Evolutionary conservation across 92 coral and sea anemone genomes (phyloP), one percentile per base, ranked within the genome.

Genomic region (Siderastrea radians): DNA sequence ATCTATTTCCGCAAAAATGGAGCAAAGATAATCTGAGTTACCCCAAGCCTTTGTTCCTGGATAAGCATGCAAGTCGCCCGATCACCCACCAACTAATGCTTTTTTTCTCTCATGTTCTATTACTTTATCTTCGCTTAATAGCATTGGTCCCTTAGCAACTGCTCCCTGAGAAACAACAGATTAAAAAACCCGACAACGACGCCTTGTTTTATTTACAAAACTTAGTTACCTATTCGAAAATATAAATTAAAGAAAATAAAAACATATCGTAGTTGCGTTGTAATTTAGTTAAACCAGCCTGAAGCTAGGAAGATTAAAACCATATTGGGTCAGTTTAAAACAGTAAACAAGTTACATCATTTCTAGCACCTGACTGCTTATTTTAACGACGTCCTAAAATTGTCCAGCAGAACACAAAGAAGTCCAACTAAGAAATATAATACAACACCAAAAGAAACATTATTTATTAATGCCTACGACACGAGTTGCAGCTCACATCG

Each of bases 1-100:
- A 68, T 61, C 52, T 68, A 38, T 55, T 81, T 81, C 77, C 77
- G 51, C 77, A 47, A 70, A 69, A 70, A 82, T 16, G 51, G 65
- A 57, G 10, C 69, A 57, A 45, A 80, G 58, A 65, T 79, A 16
- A 76, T 44, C 71, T 45, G 26, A n/a, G 61, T 79, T 79, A 64
- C 49, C 50, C 49, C 60, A 49, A 8, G 51, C 38, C 50, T 65
- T 65, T 79, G 84, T 66, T 19, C 3, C 73, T 16, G 38, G 60
- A 49, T 62, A 6, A 63, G 60, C 48, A 3, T 45, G 68, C 13
- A 16, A 1, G 44, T 16, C 44, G 45, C 9, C 19, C 10, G 48
- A 61, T 57, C 0, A 52, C 14, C 16, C 9, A 14, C 44, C 2
- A 4, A 68, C 52, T 76, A 79, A 79, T 46, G 55, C 7, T 62